A percentile compares a stretch with the other conserved stretches of the same genome.
Evolutionary conservation across 1,140 invertebrate species (phyloP).

Genomic region (Solenopsis invicta): DNA sequence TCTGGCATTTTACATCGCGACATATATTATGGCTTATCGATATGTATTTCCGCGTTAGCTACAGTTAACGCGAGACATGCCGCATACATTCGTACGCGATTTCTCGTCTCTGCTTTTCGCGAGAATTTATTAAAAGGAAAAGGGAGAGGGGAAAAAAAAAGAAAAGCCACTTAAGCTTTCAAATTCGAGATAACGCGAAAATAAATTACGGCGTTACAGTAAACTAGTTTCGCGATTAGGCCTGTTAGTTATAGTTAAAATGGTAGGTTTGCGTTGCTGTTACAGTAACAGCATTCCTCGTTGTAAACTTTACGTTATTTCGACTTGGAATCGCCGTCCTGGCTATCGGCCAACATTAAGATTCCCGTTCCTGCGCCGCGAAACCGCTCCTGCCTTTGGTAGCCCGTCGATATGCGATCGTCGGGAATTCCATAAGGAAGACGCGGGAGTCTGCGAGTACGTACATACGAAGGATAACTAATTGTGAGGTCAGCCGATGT

Average conservation of each 20-base stretch:
- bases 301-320: conserved; percentile 33
- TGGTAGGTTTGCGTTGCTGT: not conserved
- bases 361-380: conserved; percentile 32
- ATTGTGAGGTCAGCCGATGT: conserved; percentile 75
- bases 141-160: not conserved
- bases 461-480: conserved; percentile 73
- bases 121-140: conserved; percentile 11
- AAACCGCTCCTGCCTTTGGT: conserved; percentile 5
- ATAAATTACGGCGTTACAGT: not conserved
- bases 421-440: conserved; percentile 67
- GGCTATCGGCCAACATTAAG: conserved; percentile 43
- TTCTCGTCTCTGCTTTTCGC: not conserved
- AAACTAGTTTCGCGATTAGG: not conserved
- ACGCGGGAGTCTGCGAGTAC: conserved; percentile 63
- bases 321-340: not conserved
- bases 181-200: not conserved
- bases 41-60: conserved; percentile 31
- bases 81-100: not conserved
- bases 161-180: not conserved
- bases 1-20: conserved; percentile 41
- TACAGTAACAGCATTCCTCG: not conserved
- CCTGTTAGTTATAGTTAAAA: not conserved
- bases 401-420: conserved; percentile 60
- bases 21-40: conserved; percentile 35
- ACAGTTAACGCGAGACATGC: conserved; percentile 12